phyloP scores from a whole-genome alignment of 2,797 vertebrate genomes.

The Onychomys torridus region DNA sequence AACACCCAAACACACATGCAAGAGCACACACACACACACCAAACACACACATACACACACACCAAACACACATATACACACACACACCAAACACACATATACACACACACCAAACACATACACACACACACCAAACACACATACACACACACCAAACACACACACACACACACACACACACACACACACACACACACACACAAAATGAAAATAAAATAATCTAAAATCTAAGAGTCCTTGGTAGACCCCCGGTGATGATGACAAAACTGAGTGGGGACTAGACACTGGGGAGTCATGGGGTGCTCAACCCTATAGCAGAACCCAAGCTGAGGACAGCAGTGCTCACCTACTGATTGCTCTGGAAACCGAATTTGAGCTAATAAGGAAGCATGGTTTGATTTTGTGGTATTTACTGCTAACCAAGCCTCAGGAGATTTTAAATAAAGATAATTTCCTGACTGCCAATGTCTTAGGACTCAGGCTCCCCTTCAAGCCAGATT shows the following conservation, averaged over 20 bases:
- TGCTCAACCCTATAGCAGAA: not conserved
- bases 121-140: no score
- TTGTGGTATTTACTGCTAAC: not conserved
- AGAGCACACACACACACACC: not conserved
- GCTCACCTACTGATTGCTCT: not conserved
- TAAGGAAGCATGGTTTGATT: not conserved
- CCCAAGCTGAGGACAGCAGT: not conserved
- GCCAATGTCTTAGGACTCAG: not conserved
- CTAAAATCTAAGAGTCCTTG: not conserved
- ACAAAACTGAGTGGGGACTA: not conserved
- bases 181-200: not conserved
- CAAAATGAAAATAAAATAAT: not conserved
- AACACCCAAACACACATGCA: not conserved
- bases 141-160: no score
- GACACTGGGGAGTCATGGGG: not conserved
- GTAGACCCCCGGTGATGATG: not conserved
- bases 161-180: no score
- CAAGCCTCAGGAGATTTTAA: not conserved
- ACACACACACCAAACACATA: no score
- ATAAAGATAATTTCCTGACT: not conserved
- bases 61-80: no score
- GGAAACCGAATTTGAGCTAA: not conserved
- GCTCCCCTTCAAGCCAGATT: not conserved
- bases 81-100: no score
- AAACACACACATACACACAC: no score